Evolutionary conservation across 1,140 invertebrate species (phyloP), one percentile per base, ranked within the genome.

Genomic region (Cyclargus thomasi): DNA sequence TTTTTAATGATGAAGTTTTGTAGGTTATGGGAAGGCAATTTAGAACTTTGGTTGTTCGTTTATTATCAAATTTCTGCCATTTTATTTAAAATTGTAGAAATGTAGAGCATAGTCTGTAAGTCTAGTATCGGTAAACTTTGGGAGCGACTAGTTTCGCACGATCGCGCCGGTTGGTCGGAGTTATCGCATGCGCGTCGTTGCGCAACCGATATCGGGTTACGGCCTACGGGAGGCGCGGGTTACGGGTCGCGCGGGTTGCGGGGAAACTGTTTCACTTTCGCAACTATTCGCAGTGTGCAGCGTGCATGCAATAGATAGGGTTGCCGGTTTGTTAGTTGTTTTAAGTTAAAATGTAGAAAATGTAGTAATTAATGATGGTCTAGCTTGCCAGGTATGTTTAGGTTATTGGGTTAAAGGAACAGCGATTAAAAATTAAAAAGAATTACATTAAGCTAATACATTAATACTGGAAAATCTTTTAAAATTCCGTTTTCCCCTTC

Each of bases 141-240:
- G 39, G 8, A 35, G 10, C 14, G 2, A 8, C 39, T 47, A 47
- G 39, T 47, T 47, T 47, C 39, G 39, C 39, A 47, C 39, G 39
- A 47, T 47, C 39, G 39, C 39, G 39, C 39, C 39, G 39, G 29
- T 29, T 47, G 10, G 39, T 16, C 5, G 17, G n/a, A 21, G 55
- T 59, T 59, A 59, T 59, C 55, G 55, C 20, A 59, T 20, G 20
- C 18, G 55, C 55, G 20, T 20, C 18, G 55, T 59, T 59, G 55
- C 55, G 55, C 55, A 59, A 59, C 8, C 18, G 17, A 17, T 59
- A 59, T 59, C 55, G 55, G 39, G 39, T 47, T 47, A 1, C 55
- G 55, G 55, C 6, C 18, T n/a, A 7, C 55, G 17, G 20, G 53
- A 11, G 39, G 39, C 39, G 39, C 23, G 1, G 23, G 23, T 23